Evolutionary conservation across 2,888 invertebrate genomes (phyloP).

Genomic region (Plebejus anna): DNA sequence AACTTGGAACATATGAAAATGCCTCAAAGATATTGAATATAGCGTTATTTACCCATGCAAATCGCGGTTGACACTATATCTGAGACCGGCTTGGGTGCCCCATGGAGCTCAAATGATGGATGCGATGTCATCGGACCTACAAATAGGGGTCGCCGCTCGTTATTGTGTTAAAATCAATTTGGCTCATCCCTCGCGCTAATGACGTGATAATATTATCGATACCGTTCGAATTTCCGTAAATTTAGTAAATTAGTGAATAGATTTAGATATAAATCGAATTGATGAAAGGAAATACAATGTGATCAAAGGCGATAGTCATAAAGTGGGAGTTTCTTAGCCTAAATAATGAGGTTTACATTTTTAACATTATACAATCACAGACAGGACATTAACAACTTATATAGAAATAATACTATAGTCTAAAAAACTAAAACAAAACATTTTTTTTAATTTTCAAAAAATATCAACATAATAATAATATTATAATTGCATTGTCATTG

Average conservation of each 20-base stretch:
- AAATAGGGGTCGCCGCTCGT: slow-evolving; percentile 71
- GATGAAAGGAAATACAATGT: not conserved
- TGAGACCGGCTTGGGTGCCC: slow-evolving; percentile 14
- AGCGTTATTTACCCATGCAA: slow-evolving; percentile 22
- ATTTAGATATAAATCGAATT: not conserved
- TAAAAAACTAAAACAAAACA: too few species aligned
- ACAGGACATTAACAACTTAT: too few species aligned
- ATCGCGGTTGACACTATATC: slow-evolving; percentile 18
- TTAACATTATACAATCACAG: too few species aligned
- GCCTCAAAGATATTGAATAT: slow-evolving; percentile 9
- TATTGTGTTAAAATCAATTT: slow-evolving; percentile 79
- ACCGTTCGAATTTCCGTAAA: not conserved
- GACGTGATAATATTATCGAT: slow-evolving; percentile 36
- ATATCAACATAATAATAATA: too few species aligned
- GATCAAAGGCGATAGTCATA: too few species aligned
- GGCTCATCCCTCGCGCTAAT: slow-evolving; percentile 65
- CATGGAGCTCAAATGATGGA: slow-evolving; percentile 55
- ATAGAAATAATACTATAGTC: too few species aligned
- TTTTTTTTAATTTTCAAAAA: too few species aligned
- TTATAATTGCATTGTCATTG: too few species aligned
- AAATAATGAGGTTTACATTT: too few species aligned
- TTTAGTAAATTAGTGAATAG: not conserved
- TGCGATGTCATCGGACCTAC: slow-evolving; percentile 65
- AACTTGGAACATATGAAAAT: not conserved
- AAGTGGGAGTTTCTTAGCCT: too few species aligned